Percentiles rank a stretch among this genome's conserved stretches.
These are phyloP conservation scores for Seladonia tumulorum DNA, from an alignment of 2,888 invertebrate species.

Conservation along the genomic window DNA sequence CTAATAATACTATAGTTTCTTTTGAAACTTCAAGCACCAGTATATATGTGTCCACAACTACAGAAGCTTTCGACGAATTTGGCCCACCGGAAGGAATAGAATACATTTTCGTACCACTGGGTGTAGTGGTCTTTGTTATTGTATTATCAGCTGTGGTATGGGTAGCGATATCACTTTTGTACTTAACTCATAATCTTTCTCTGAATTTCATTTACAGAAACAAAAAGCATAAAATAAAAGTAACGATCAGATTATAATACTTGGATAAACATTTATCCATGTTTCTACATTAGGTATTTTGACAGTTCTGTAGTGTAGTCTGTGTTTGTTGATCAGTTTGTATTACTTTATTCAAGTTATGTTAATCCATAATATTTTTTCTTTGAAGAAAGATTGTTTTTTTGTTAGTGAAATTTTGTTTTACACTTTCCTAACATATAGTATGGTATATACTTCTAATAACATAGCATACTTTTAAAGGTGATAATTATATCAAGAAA, in stretches of 20 bases:
- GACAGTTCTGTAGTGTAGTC: conserved; percentile 35
- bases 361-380: conserved; percentile 17
- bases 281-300: conserved; percentile 55
- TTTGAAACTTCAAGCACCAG: conserved; percentile 67
- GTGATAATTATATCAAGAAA: conserved; percentile 85
- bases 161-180: conserved; percentile 69
- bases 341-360: conserved; percentile 28
- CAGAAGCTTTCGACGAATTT: conserved; percentile 80
- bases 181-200: conserved; percentile 59
- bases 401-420: conserved; percentile 11
- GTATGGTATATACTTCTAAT: neutral
- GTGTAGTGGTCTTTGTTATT: conserved; percentile 82
- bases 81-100: conserved; percentile 82
- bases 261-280: conserved; percentile 43
- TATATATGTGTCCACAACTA: conserved; percentile 73
- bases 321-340: conserved; percentile 41
- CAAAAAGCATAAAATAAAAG: conserved; percentile 39
- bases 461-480: conserved; percentile 77
- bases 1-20: conserved; percentile 56
- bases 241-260: conserved; percentile 44
- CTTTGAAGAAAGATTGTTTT: conserved; percentile 24
- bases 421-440: conserved; percentile 12
- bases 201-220: conserved; percentile 56
- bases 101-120: conserved; percentile 82
- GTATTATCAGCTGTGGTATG: conserved; percentile 82